Conservation (phyloP, 2,888 invertebrate species). For the Cheilosia pagana region DNA sequence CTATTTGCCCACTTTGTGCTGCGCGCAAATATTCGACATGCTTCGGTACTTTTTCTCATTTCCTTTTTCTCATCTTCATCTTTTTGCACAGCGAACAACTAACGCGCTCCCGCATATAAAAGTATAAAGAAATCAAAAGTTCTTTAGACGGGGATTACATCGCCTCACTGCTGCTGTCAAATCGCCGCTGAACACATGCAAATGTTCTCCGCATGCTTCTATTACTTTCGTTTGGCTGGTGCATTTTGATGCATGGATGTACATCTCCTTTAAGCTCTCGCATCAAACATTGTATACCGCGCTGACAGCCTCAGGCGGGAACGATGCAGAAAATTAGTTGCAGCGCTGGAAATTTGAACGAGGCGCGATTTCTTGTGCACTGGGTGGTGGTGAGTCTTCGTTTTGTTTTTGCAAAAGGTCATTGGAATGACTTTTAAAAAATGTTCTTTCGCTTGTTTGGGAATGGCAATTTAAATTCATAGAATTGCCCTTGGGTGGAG, state of each 20-base stretch:
- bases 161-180: slow-evolving; percentile 39
- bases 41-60: slow-evolving; percentile 47
- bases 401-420: slow-evolving; percentile 3
- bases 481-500: background rate
- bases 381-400: no score
- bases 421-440: background rate
- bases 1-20: slow-evolving; percentile 55
- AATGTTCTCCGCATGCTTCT: slow-evolving; percentile 4
- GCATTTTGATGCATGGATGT: background rate
- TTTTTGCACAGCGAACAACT: slow-evolving; percentile 3
- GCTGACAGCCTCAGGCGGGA: slow-evolving; percentile 10
- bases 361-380: slow-evolving; percentile 16
- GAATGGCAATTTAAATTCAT: background rate
- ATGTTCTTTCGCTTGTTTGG: background rate
- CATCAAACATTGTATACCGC: slow-evolving; percentile 23
- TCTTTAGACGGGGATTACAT: slow-evolving; percentile 26
- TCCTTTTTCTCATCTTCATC: slow-evolving; percentile 11
- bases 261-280: slow-evolving; percentile 9
- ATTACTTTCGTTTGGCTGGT: slow-evolving; percentile 6
- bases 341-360: slow-evolving; percentile 9
- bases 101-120: slow-evolving; percentile 31
- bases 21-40: slow-evolving; percentile 44
- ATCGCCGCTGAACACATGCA: slow-evolving; percentile 25
- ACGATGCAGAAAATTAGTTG: slow-evolving; percentile 45
- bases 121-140: slow-evolving; percentile 44